Evolutionary conservation across 2,888 invertebrate species (phyloP), one percentile per base, ranked within the genome.

Genomic region (Molanna angustata): DNA sequence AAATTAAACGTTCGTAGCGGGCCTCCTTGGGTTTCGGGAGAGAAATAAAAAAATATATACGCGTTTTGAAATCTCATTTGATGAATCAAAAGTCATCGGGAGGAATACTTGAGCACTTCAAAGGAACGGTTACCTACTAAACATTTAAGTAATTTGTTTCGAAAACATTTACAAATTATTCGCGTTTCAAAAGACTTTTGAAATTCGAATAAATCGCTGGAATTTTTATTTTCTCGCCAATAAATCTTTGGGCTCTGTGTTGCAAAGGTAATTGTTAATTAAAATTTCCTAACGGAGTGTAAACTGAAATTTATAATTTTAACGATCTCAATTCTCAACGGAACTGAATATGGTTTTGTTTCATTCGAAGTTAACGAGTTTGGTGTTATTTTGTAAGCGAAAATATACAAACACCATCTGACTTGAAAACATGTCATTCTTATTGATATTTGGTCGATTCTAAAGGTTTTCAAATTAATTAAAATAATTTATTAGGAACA

Each of bases 1-100:
- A 49, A 49, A 49, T 49, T 39, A 49, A 49, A 49, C 16, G 40
- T 11, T 31, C 41, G 39, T 18, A 41, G 27, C 19, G n/a, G 32
- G 41, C 41, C 41, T 41, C 32, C 32, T 40, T 27, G 27, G 27
- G 32, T 49, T 35, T 46, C 35, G 18, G 14, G 9, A 37, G 18
- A 37, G 18, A 37, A n/a, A 18, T 37, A 37, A 37, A 37, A 13
- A 7, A 37, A 17, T 17, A 16, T 37, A 37, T 18, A 21, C 22
- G 21, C 21, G 27, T 49, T 40, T 41, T 39, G 31, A 49, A 22
- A 41, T 27, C 20, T 49, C 33, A 17, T 49, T 49, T 49, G 41
- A 39, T 37, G 40, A 49, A 40, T 49, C 31, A 41, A 39, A 39
- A 49, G 49, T 41, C 40, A 17, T 19, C 22, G 27, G 7, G 22